phyloP scores from a whole-genome alignment of 2,888 invertebrate genomes.

The Hydroisotoma schaefferi region DNA sequence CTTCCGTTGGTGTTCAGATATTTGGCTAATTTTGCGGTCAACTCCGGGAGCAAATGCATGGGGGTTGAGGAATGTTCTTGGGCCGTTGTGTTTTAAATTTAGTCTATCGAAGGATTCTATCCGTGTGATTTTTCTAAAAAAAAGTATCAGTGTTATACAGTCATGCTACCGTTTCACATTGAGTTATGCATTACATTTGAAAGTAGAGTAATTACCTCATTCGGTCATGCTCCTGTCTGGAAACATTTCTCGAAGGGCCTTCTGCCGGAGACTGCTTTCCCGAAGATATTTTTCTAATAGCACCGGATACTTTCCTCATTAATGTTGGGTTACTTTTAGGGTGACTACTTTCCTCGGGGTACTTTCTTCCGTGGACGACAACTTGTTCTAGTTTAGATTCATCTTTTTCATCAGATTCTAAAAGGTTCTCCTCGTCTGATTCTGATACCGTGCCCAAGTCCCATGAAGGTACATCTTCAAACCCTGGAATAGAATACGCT shows the following conservation, averaged over 20 bases:
- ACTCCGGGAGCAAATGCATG: background rate
- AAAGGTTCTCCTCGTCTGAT: constrained; percentile 40
- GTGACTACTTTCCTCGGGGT: constrained; percentile 12
- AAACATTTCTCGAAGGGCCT: constrained; percentile 40
- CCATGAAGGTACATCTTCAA: constrained; percentile 20
- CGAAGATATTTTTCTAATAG: constrained; percentile 45
- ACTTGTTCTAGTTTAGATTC: constrained; percentile 29
- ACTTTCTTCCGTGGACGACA: constrained; percentile 30
- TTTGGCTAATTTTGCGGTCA: background rate
- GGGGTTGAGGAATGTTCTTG: background rate
- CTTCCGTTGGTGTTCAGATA: constrained; percentile 12
- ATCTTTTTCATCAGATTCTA: constrained; percentile 26
- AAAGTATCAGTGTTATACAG: background rate
- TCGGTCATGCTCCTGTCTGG: constrained; percentile 37
- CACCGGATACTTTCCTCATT: constrained; percentile 41
- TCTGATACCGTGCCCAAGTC: constrained; percentile 25
- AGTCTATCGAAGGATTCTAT: constrained; percentile 8
- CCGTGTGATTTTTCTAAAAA: constrained; percentile 18
- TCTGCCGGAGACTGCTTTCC: constrained; percentile 30
- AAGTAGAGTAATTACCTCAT: background rate
- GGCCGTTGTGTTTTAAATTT: background rate
- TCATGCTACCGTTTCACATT: no score
- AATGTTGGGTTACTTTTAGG: constrained; percentile 17
- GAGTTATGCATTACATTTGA: no score
- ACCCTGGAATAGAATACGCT: background rate